Conservation (phyloP, 2,888 invertebrate genomes). For the Gari tellinella region DNA sequence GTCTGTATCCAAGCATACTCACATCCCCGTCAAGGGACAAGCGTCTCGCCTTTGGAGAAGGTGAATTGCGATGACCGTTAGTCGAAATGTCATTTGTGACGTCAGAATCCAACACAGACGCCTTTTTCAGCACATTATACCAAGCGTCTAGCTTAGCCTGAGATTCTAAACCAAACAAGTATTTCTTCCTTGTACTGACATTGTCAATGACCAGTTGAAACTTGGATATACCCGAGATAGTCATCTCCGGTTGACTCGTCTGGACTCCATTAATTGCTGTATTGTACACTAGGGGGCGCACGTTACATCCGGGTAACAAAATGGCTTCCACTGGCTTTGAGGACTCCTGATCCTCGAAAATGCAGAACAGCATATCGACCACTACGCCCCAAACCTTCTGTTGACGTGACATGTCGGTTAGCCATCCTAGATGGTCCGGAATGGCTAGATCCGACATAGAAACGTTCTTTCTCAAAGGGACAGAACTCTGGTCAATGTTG, state of each 20-base stretch:
- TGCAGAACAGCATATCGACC: conserved; percentile 75
- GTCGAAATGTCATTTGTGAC: conserved; percentile 44
- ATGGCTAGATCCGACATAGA: conserved; percentile 68
- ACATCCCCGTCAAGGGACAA: conserved; percentile 21
- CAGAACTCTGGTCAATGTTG: conserved; percentile 15
- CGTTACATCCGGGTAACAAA: conserved; percentile 72
- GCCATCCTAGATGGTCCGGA: conserved; percentile 74
- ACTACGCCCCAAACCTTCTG: conserved; percentile 74
- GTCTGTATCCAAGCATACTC: conserved; percentile 37
- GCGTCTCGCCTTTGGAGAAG: conserved; percentile 1
- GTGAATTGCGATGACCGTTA: conserved; percentile 20
- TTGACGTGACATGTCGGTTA: conserved; percentile 69
- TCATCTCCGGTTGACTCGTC: conserved; percentile 52
- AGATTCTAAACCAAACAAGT: conserved; percentile 69
- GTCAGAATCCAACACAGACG: conserved; percentile 65
- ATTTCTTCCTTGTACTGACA: conserved; percentile 63
- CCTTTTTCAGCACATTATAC: conserved; percentile 63
- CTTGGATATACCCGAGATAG: conserved; percentile 70
- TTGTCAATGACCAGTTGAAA: conserved; percentile 75
- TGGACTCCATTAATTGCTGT: conserved; percentile 64
- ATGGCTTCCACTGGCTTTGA: conserved; percentile 69
- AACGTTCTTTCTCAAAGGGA: conserved; percentile 45
- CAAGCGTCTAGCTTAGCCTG: conserved; percentile 65
- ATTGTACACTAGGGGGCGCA: conserved; percentile 71
- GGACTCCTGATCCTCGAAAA: conserved; percentile 68